Evolutionary conservation across 1,140 invertebrate species (phyloP), one percentile per base, ranked within the genome.

Genomic region (Araneus ventricosus): DNA sequence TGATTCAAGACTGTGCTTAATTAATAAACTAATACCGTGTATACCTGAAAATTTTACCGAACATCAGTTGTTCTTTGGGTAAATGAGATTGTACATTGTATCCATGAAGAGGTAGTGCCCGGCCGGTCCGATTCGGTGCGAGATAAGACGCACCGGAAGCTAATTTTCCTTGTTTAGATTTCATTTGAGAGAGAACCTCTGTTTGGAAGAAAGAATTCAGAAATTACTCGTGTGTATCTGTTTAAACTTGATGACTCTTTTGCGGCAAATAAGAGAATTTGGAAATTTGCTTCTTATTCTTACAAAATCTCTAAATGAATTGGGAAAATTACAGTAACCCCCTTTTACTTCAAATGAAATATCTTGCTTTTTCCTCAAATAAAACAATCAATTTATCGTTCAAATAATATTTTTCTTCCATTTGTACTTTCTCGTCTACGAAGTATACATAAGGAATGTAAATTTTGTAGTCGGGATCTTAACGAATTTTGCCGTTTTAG

Each of bases 131-230:
- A 17, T 4, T 39, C 57, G 2, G 14, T 22, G 63, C 24, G 14
- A n/a, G 63, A 67, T 67, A 67, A 63, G 24, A 27, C 24, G 61
- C 24, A 1, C 2, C 61, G 84, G 61, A 86, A 86, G 27, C n/a
- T 86, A 86, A 86, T 86, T 75, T 75, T 75, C 34, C 70, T 75
- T 86, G 84, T 57, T 86, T 86, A 57, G 27, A 57, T 86, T 86
- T 57, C 84, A 86, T 86, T 86, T 59, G 84, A 59, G 17, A 37
- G 70, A 37, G 70, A 1, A 20, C 52, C 10, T 14, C 27, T 5
- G 37, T 30, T 45, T 59, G n/a, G 27, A 24, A 20, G 3, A 86
- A 30, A 24, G 57, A 86, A 59, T 86, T 86, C 61, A 86, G 84
- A 59, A 59, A 86, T 63, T 86, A 86, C 30, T 20, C 24, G 52